Base-by-base conservation (phyloP, 2,113 vertebrate species). In the Syrmaticus mikado region DNA sequence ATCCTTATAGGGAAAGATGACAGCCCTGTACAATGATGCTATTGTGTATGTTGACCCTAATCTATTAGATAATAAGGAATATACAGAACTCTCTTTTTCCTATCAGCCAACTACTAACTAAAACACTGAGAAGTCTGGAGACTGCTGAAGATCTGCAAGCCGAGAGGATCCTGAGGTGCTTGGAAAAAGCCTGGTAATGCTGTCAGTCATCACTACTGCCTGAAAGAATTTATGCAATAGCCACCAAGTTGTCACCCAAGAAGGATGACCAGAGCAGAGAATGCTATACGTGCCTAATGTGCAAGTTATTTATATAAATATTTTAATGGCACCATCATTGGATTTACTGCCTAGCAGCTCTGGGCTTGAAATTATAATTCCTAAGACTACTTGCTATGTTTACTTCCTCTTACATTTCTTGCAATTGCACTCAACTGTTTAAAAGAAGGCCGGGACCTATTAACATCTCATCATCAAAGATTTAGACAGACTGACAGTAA, bases 51-150 rank as follows among this genome's bases (percentile, higher is more conserved):
- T 77, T 94, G 85, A 90, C 50, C 50, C 57, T 73, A 58, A 93
- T 90, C 61, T 81, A 83, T 91, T 74, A 95, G 80, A 91, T 85
- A 95, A 76, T 60, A 65, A 40, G 58, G 40, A 89, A 83, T 71
- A 80, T 76, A 91, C 76, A 85, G 68, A 79, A 74, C 11, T 87
- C 71, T 71, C 41, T 92, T 48, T 60, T 80, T 41, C 28, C 25
- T 68, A 50, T 24, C 21, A 90, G 85, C 55, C 64, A 96, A 60
- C 64, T 83, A 90, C 64, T 85, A 87, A 93, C 68, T 87, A 83
- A 90, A 94, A 77, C 1, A 2, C 50, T 77, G 38, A 13, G 19
- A 82, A 85, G 55, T 46, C 68, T 77, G 76, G 64, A 90, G 55
- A 85, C 60, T 76, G 75, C 79, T 79, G 21, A 81, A 52, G 45